Percentiles rank a stretch among this genome's conserved stretches.
Conservation (phyloP, 2,888 invertebrate genomes). For the Watsonalla cultraria region DNA sequence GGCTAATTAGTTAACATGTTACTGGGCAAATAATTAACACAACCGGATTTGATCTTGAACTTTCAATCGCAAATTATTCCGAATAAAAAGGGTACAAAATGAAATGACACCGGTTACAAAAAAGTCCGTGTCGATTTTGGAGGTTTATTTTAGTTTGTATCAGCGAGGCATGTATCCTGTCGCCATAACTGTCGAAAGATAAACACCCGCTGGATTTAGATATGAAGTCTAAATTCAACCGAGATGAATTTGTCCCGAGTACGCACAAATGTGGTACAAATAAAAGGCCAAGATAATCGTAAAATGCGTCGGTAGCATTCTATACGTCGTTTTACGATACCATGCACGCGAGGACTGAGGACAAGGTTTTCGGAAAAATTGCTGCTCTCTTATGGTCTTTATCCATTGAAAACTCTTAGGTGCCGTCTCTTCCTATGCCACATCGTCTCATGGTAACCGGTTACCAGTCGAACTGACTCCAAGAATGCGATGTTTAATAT, state of each 20-base stretch:
- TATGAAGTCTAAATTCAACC: conserved; percentile 8
- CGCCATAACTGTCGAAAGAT: conserved; percentile 43
- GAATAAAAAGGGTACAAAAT: not conserved
- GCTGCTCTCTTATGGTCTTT: too few relatives aligned
- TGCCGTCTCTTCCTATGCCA: too few relatives aligned
- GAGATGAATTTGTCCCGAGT: conserved; percentile 22
- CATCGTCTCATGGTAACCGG: too few relatives aligned
- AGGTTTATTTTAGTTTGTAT: conserved; percentile 29
- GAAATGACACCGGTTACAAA: conserved; percentile 19
- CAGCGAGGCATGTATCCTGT: conserved; percentile 41
- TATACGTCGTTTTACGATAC: conserved; percentile 31
- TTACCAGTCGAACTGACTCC: too few relatives aligned
- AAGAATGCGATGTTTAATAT: too few relatives aligned
- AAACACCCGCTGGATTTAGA: conserved; percentile 54
- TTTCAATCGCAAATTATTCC: not conserved
- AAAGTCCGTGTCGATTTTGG: conserved; percentile 29
- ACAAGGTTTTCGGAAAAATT: not conserved
- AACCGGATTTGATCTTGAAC: too few relatives aligned
- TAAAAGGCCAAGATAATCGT: conserved; percentile 42
- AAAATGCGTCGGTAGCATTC: conserved; percentile 47
- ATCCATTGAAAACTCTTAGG: too few relatives aligned
- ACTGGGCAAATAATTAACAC: too few relatives aligned
- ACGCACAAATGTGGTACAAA: conserved; percentile 30
- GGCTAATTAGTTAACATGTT: too few relatives aligned
- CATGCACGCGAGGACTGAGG: conserved; percentile 18